These are phyloP conservation scores for Triplophysa bombifrons DNA, from an alignment of 2,797 vertebrate genomes.

Conservation along the genomic window DNA sequence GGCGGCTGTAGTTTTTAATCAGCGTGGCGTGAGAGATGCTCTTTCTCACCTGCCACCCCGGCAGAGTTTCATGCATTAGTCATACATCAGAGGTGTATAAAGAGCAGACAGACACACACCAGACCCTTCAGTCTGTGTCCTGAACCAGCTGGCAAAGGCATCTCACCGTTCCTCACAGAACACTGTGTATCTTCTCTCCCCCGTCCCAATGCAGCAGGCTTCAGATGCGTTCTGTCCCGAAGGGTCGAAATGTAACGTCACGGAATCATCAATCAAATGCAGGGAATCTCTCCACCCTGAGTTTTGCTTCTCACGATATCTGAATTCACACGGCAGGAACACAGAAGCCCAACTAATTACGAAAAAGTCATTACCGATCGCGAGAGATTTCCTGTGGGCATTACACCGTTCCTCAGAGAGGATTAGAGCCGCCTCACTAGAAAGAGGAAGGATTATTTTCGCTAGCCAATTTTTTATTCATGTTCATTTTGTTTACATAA, in stretches of 20 bases:
- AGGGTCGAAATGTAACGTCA: slow-evolving; percentile 1
- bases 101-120: slow-evolving; percentile 11
- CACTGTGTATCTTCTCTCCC: slow-evolving; percentile 18
- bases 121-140: slow-evolving; percentile 12
- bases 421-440: slow-evolving; percentile 45
- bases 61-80: slow-evolving; percentile 42
- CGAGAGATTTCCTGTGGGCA: slow-evolving; percentile 44
- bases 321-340: slow-evolving; percentile 41
- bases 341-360: slow-evolving; percentile 41
- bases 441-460: slow-evolving; percentile 53
- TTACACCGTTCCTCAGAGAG: slow-evolving; percentile 50
- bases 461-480: slow-evolving; percentile 50
- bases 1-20: slow-evolving; percentile 12
- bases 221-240: not conserved
- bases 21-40: not conserved
- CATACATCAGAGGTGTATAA: slow-evolving; percentile 14
- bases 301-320: slow-evolving; percentile 9
- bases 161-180: slow-evolving; percentile 23
- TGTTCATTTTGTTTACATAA: slow-evolving; percentile 53
- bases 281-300: not conserved
- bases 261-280: not conserved
- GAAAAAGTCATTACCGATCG: slow-evolving; percentile 53
- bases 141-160: slow-evolving; percentile 24
- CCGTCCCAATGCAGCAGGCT: slow-evolving; percentile 7
- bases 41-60: slow-evolving; percentile 1